Conservation (phyloP, 2,113 vertebrate genomes). For the Zonotrichia leucophrys region DNA sequence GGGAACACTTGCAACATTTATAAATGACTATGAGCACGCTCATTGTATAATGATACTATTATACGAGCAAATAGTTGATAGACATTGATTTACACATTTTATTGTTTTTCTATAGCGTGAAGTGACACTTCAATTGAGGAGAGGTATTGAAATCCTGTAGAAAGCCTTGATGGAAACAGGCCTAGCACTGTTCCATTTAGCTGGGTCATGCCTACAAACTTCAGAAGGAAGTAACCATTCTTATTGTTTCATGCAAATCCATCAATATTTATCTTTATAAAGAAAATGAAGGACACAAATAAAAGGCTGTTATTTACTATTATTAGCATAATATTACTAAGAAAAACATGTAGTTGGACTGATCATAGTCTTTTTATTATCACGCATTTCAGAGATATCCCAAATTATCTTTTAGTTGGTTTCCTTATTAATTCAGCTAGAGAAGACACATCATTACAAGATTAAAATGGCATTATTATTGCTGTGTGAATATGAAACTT, state of each 20-base stretch:
- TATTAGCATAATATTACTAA: constrained; percentile 45
- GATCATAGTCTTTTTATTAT: constrained; percentile 55
- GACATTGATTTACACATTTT: background rate
- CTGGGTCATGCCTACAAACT: background rate
- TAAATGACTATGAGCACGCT: background rate
- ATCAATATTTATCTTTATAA: background rate
- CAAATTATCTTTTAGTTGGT: constrained; percentile 57
- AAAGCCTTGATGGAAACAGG: background rate
- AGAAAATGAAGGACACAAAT: constrained; percentile 24
- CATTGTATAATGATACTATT: background rate
- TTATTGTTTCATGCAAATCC: background rate
- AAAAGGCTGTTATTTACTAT: constrained; percentile 26
- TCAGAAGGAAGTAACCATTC: background rate
- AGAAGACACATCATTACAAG: constrained; percentile 57
- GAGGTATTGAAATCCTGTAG: background rate
- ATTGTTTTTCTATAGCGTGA: background rate
- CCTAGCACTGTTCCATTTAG: background rate
- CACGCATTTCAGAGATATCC: constrained; percentile 33
- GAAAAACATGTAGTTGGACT: background rate
- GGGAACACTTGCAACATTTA: background rate
- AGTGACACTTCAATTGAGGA: background rate
- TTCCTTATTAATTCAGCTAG: constrained; percentile 66
- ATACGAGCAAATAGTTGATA: background rate
- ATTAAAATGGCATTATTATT: constrained; percentile 66
- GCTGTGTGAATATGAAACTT: constrained; percentile 50